Evolutionary conservation across 1,140 invertebrate species (phyloP).

Genomic region (Doryteuthis pealeii): DNA sequence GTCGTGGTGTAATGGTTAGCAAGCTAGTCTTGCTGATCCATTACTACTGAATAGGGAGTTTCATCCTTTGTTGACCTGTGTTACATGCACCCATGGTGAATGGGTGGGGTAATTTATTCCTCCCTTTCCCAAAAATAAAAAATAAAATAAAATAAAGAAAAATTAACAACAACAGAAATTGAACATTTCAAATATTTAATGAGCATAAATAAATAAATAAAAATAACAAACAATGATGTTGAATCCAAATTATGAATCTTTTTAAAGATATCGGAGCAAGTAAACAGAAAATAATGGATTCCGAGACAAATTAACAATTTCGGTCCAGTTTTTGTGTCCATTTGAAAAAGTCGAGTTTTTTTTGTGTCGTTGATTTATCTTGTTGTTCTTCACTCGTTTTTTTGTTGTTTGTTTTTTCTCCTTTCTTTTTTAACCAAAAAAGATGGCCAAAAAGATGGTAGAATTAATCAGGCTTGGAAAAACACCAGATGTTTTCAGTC

Average conservation of each 20-base stretch:
- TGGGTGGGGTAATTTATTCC: too few species aligned
- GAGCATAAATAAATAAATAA: slow-evolving; percentile 12
- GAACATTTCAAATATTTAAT: slow-evolving; percentile 12
- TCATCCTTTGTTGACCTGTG: too few species aligned
- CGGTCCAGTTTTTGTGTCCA: background rate
- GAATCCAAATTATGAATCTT: slow-evolving; percentile 6
- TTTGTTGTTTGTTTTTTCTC: background rate
- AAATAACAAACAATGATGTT: slow-evolving; percentile 9
- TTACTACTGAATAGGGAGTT: too few species aligned
- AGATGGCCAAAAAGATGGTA: background rate
- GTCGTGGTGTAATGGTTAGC: too few species aligned
- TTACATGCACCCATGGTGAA: too few species aligned
- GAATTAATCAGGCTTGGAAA: too few species aligned
- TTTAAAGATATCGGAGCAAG: slow-evolving; percentile 5
- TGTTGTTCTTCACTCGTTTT: background rate
- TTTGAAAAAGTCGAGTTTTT: too few species aligned
- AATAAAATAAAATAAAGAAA: too few species aligned
- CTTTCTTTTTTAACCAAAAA: background rate
- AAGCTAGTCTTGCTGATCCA: too few species aligned
- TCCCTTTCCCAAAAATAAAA: too few species aligned
- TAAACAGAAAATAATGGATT: slow-evolving; percentile 4
- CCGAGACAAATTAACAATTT: background rate
- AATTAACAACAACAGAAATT: background rate
- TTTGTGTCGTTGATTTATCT: too few species aligned
- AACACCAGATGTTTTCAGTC: background rate